These are phyloP conservation scores for Lamproptera curius DNA, from an alignment of 2,888 invertebrate genomes.

Conservation along the genomic window DNA sequence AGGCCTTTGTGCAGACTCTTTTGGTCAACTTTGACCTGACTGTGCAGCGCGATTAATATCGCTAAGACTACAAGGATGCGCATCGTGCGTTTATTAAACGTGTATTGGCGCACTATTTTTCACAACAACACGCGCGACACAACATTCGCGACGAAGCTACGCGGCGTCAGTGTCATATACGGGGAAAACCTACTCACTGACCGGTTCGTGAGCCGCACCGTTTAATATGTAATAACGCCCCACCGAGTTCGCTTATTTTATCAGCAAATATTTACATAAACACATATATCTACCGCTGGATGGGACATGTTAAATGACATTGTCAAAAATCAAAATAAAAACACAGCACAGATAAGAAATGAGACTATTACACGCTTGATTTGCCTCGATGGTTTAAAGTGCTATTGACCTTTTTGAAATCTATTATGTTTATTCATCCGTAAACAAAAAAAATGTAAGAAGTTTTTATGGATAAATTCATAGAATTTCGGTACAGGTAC, in stretches of 20 bases:
- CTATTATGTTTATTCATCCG: background rate
- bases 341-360: background rate
- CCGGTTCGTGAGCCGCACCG: constrained; percentile 25
- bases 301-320: background rate
- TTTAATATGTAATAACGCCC: constrained; percentile 14
- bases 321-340: background rate
- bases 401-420: constrained; percentile 15
- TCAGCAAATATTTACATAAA: constrained; percentile 11
- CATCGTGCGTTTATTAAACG: constrained; percentile 10
- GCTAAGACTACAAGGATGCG: background rate
- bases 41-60: constrained; percentile 2
- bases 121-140: constrained; percentile 6
- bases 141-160: constrained; percentile 5
- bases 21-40: constrained; percentile 12
- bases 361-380: background rate
- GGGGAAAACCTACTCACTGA: constrained; percentile 21
- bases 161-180: constrained; percentile 3
- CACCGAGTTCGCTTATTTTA: constrained; percentile 10
- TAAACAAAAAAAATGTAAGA: background rate
- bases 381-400: background rate
- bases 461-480: background rate
- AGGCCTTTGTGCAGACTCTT: constrained; percentile 42
- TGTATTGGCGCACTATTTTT: background rate
- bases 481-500: background rate
- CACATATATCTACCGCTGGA: background rate